Evolutionary conservation across 2,888 invertebrate species (phyloP).

Genomic region (Philereme transversata): DNA sequence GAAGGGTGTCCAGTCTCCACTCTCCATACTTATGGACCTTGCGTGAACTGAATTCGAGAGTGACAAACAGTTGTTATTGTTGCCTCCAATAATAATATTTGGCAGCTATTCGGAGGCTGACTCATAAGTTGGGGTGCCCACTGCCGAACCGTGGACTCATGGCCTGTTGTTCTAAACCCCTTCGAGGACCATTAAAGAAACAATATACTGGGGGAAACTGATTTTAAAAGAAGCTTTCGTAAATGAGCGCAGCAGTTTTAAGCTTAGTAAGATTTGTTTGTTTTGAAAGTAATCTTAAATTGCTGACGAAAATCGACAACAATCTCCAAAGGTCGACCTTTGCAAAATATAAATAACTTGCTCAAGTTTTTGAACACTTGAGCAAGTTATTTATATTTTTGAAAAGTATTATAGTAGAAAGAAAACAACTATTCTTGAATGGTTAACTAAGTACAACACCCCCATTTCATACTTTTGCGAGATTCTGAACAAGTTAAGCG

Average conservation of each 20-base stretch:
- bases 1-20: conserved; percentile 12
- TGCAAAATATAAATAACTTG: no score
- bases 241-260: not conserved
- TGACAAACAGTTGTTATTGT: conserved; percentile 33
- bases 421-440: conserved; percentile 27
- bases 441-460: conserved; percentile 19
- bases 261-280: not conserved
- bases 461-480: conserved; percentile 20
- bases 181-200: conserved; percentile 24
- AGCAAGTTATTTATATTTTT: not conserved
- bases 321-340: not conserved
- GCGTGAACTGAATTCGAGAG: conserved; percentile 27
- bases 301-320: not conserved
- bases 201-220: conserved; percentile 13
- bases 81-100: conserved; percentile 42
- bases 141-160: conserved; percentile 16
- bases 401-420: conserved; percentile 10
- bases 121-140: conserved; percentile 39
- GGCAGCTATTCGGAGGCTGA: conserved; percentile 39
- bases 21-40: conserved; percentile 24
- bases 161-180: conserved; percentile 20
- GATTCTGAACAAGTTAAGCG: conserved; percentile 35
- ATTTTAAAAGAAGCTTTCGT: conserved; percentile 16
- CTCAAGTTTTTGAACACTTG: no score
- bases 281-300: not conserved